Conservation (phyloP, 2,797 vertebrate species). For the Brachymystax lenok region DNA sequence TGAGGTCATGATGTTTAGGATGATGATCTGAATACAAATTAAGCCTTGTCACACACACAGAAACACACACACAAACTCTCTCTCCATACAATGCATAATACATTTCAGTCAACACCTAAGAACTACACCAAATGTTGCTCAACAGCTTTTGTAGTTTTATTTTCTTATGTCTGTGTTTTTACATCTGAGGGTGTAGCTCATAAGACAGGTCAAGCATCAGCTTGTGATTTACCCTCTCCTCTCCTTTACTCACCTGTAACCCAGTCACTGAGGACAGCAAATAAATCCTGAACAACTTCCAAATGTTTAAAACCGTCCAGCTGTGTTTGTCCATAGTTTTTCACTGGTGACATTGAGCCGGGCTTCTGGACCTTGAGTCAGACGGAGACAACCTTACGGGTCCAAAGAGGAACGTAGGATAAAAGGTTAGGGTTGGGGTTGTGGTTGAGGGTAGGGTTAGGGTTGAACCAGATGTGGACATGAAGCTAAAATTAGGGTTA, state of each 20-base stretch:
- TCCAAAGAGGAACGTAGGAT: not conserved
- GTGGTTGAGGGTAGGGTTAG: too few species aligned
- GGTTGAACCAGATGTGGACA: too few species aligned
- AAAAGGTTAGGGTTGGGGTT: not conserved
- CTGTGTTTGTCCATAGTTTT: not conserved
- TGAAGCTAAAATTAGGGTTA: too few species aligned
- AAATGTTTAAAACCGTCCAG: not conserved
- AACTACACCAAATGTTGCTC: not conserved
- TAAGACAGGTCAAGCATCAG: not conserved
- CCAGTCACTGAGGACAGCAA: not conserved
- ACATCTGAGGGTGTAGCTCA: not conserved
- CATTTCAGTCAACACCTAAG: not conserved
- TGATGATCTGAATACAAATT: conserved; percentile 53
- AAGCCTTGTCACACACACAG: not conserved
- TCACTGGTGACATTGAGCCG: not conserved
- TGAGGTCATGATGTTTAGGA: conserved; percentile 29
- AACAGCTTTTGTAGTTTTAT: not conserved
- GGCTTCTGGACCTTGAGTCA: not conserved
- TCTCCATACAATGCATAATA: not conserved
- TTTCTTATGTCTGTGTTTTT: too few species aligned
- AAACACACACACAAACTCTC: not conserved
- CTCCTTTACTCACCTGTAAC: not conserved
- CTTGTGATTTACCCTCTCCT: not conserved
- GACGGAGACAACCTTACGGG: too few species aligned
- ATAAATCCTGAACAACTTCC: not conserved